Base-by-base conservation (phyloP, 2,888 invertebrate genomes). In the Eupelmus urozonus region DNA sequence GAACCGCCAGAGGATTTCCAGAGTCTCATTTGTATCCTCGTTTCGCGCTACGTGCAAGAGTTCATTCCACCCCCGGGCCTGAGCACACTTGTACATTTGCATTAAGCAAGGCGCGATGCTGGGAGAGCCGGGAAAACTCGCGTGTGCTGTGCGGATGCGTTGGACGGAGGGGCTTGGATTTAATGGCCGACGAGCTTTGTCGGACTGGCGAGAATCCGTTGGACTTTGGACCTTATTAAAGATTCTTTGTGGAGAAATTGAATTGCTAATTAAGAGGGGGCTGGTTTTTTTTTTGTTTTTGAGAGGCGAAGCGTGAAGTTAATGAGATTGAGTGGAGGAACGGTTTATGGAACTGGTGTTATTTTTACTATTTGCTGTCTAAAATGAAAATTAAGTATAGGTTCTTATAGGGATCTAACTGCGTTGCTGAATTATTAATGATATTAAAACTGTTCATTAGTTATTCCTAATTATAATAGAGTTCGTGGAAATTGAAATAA, bases 21-120 rank as follows among this genome's bases (percentile, higher is more conserved):
- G 72, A 77, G 72, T 69, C 71, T 67, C 76, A 62, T 79, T 76
- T 76, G 69, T 72, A 76, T 67, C 76, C 66, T 65, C 79, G 40
- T 60, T 76, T 53, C 62, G 2, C 20, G 20, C 53, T 53, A 20
- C 53, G 9, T 18, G 51, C 67, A 59, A 59, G 42, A 40, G 59
- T 74, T 71, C 66, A 67, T 72, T 65, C 67, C 57, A 11, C 59
- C 53, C 65, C n/a, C 25, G 2, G 2, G 51, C 40, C n/a, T 53
- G 18, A n/a, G 53, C 49, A 49, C 49, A n/a, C n/a, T n/a, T n/a
- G n/a, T n/a, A 20, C 53, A 69, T 79, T 76, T 72, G 72, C 72
- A 76, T 79, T 69, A 59, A 79, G 75, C 71, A 59, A 69, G 42
- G n/a, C 60, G 40, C 20, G 16, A n/a, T n/a, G n/a, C n/a, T n/a